Evolutionary conservation across 2,113 vertebrate species (phyloP).

Genomic region (Emberiza fucata): DNA sequence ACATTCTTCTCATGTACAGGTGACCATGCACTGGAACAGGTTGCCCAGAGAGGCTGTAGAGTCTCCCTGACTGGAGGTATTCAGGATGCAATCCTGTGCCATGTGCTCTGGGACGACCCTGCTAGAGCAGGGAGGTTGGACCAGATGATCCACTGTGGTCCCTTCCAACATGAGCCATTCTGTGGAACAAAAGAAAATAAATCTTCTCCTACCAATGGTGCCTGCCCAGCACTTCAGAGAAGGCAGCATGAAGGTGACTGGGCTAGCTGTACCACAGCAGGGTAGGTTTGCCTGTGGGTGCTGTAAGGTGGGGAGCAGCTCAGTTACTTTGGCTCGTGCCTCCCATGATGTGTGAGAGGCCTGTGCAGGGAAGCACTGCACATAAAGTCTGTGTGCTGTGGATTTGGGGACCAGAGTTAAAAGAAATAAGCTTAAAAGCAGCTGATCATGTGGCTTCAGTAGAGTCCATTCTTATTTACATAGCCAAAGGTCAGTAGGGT

Average conservation of each 20-base stretch:
- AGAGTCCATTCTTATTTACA: neutral
- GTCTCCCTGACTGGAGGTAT: neutral
- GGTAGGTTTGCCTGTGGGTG: neutral
- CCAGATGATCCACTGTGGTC: neutral
- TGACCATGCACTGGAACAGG: neutral
- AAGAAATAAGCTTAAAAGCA: neutral
- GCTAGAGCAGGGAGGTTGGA: neutral
- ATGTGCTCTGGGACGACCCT: neutral
- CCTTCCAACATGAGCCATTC: neutral
- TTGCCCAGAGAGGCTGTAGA: neutral
- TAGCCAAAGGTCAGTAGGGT: neutral
- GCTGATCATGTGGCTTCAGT: neutral
- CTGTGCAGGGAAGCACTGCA: neutral
- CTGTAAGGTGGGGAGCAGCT: neutral
- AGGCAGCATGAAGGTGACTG: neutral
- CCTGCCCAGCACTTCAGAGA: neutral
- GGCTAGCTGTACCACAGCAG: neutral
- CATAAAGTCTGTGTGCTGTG: rapidly evolving
- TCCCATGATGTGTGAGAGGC: neutral
- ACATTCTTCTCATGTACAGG: too few relatives aligned
- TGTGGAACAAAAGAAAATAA: neutral
- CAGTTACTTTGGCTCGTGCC: neutral
- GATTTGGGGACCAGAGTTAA: neutral
- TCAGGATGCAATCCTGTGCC: neutral
- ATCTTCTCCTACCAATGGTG: neutral